These are phyloP conservation scores for Temnopleurus reevesii DNA, from an alignment of 53 echinoderm and acorn worm species.

Conservation along the genomic window DNA sequence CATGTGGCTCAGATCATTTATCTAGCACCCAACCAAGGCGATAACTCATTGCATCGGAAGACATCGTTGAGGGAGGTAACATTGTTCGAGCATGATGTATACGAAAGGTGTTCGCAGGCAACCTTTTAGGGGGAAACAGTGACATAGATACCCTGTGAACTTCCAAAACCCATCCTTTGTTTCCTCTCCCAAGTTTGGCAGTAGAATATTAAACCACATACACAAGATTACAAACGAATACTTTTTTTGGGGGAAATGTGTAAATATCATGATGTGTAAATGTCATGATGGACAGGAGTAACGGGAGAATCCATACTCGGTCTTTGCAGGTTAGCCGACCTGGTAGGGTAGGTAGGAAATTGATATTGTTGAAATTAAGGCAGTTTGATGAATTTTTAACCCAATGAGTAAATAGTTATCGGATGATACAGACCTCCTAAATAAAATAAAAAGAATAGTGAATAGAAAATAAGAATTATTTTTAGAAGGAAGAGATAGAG, in stretches of 20 bases:
- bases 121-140: background rate
- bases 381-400: too few species aligned
- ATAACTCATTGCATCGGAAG: constrained; percentile 10
- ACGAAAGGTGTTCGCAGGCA: background rate
- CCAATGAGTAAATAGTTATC: too few species aligned
- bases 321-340: too few species aligned
- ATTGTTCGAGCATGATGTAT: background rate
- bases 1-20: constrained; percentile 25
- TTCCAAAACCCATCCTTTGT: background rate
- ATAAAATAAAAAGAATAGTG: too few species aligned
- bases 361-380: too few species aligned
- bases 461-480: too few species aligned
- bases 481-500: too few species aligned
- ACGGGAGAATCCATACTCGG: background rate
- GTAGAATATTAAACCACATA: background rate
- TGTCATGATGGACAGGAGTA: background rate
- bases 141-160: background rate
- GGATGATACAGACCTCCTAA: too few species aligned
- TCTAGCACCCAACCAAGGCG: constrained; percentile 35
- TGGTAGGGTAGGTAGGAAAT: background rate
- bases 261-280: background rate
- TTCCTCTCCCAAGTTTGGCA: background rate
- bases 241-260: background rate
- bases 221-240: background rate
- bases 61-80: background rate